These are phyloP conservation scores for Tinamus guttatus DNA, from an alignment of 2,113 vertebrate genomes.

Conservation along the genomic window DNA sequence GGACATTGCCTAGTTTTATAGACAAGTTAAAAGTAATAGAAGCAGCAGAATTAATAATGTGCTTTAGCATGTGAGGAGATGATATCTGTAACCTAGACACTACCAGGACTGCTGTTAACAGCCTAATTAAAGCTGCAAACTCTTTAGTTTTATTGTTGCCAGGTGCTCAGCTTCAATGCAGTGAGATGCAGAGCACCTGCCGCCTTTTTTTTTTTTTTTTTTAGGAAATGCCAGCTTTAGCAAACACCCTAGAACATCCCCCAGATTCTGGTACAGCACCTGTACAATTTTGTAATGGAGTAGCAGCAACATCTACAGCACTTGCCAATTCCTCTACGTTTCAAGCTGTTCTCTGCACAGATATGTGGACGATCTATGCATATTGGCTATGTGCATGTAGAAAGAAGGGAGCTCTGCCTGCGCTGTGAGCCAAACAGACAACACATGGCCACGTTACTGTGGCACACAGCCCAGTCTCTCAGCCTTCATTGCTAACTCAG, in stretches of 20 bases:
- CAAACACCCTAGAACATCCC: neutral
- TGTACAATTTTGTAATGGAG: neutral
- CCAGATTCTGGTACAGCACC: neutral
- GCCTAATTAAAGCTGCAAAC: neutral
- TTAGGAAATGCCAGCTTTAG: neutral
- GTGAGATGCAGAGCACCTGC: neutral
- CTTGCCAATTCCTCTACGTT: neutral
- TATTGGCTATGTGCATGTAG: neutral
- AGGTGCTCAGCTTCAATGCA: neutral
- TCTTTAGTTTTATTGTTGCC: neutral
- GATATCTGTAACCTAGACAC: neutral
- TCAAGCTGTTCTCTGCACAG: neutral
- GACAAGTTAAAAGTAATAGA: neutral
- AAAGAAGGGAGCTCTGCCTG: neutral
- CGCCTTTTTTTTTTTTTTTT: neutral
- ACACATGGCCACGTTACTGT: neutral
- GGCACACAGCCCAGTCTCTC: neutral
- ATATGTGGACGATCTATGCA: fast-evolving
- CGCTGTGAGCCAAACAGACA: neutral
- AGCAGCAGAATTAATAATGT: neutral
- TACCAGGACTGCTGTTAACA: neutral
- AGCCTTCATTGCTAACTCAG: neutral
- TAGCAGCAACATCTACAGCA: neutral
- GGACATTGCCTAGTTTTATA: neutral
- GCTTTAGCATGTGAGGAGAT: neutral